Evolutionary conservation across 2,888 invertebrate genomes (phyloP).

Genomic region (Philopedon plagiatum): DNA sequence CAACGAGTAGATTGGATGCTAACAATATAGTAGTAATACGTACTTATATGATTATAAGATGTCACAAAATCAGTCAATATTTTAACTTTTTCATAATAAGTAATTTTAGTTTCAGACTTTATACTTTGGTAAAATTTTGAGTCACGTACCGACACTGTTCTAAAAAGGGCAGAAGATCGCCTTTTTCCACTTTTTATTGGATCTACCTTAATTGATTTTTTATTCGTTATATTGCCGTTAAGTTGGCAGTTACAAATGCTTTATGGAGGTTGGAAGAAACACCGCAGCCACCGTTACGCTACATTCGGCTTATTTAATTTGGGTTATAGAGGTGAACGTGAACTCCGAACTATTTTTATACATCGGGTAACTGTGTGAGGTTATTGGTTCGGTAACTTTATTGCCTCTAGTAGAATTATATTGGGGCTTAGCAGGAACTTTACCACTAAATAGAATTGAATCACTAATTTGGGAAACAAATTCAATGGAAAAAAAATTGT

Average conservation of each 20-base stretch:
- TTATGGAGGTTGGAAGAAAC: slow-evolving; percentile 18
- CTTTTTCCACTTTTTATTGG: slow-evolving; percentile 24
- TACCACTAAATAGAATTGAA: background rate
- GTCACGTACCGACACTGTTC: background rate
- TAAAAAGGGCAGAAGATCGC: slow-evolving; percentile 7
- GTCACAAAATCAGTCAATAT: too few relatives aligned
- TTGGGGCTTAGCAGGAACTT: background rate
- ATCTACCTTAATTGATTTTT: slow-evolving; percentile 29
- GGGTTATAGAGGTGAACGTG: slow-evolving; percentile 11
- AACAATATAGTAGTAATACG: too few relatives aligned
- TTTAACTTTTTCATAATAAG: too few relatives aligned
- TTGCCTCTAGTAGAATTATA: slow-evolving; percentile 3
- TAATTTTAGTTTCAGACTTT: too few relatives aligned
- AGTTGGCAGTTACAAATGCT: slow-evolving; percentile 33
- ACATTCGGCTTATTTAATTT: slow-evolving; percentile 31
- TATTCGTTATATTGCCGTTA: slow-evolving; percentile 29
- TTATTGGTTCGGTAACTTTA: slow-evolving; percentile 4
- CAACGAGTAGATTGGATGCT: too few relatives aligned
- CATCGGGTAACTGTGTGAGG: slow-evolving; percentile 6
- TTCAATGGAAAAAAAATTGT: too few relatives aligned
- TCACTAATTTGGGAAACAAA: background rate
- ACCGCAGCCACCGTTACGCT: background rate
- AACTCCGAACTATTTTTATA: slow-evolving; percentile 22
- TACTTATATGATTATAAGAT: too few relatives aligned
- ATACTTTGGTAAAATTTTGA: background rate